Percentiles rank a stretch among this genome's conserved stretches.
Evolutionary conservation across 2,113 vertebrate genomes (phyloP).

Genomic region (Sceloporus tristichus): DNA sequence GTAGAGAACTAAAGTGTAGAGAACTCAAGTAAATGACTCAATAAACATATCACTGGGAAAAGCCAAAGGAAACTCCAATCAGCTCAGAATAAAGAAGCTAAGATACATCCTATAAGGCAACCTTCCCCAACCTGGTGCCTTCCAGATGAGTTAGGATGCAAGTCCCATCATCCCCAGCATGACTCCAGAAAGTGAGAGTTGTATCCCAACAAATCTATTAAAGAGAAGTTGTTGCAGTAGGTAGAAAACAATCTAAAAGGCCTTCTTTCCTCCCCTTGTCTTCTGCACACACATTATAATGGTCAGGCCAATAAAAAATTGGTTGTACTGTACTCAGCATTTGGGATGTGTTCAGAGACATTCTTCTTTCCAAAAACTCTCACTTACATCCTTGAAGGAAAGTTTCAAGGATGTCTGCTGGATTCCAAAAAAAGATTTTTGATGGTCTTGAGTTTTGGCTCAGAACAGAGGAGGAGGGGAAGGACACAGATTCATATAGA

Average conservation of each 20-base stretch:
- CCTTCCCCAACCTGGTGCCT: background rate
- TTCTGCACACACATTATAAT: background rate
- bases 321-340: background rate
- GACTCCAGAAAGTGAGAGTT: no score
- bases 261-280: background rate
- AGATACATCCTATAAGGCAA: background rate
- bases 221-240: background rate
- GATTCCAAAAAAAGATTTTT: background rate
- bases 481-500: background rate
- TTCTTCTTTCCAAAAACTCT: background rate
- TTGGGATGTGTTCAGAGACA: background rate
- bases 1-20: no score
- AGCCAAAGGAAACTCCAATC: background rate
- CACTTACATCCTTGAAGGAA: background rate
- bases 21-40: background rate
- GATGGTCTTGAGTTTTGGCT: background rate
- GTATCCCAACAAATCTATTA: background rate
- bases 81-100: background rate
- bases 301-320: background rate
- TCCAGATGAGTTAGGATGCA: no score
- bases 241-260: background rate
- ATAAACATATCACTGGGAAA: background rate
- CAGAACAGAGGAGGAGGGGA: background rate
- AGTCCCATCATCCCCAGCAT: no score
- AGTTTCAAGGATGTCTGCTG: background rate